Percentiles rank a stretch among this genome's conserved stretches.
Conservation (phyloP, 2,888 invertebrate genomes). For the Eilema caniola region DNA sequence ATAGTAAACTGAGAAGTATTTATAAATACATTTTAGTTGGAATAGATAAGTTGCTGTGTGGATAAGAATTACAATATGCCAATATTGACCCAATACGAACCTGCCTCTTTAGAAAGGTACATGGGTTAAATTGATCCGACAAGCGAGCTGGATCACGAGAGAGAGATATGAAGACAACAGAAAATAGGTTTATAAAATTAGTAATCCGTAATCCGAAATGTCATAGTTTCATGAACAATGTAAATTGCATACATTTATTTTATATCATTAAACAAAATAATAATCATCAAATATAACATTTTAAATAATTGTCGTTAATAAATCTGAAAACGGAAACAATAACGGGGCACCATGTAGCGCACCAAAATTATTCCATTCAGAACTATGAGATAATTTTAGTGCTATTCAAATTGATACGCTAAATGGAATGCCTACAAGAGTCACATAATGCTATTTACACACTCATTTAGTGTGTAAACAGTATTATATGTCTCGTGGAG, state of each 20-base stretch:
- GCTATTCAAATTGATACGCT: no score
- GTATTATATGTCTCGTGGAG: no score
- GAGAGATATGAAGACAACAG: not conserved
- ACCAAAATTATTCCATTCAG: no score
- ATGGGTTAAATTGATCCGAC: conserved; percentile 1
- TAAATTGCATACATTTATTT: not conserved
- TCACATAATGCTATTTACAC: no score
- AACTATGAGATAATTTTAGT: no score
- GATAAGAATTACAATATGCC: not conserved
- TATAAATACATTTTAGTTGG: not conserved
- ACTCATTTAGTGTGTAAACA: no score
- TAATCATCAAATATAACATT: not conserved
- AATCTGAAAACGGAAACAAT: no score
- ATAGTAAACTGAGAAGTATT: not conserved
- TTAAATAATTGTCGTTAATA: not conserved
- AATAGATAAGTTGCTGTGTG: conserved; percentile 1
- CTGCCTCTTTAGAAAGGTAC: not conserved
- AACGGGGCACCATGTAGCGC: no score
- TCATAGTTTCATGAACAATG: not conserved
- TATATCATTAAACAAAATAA: not conserved
- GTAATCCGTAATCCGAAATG: not conserved
- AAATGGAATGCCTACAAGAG: no score
- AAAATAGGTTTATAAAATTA: not conserved
- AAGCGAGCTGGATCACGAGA: not conserved
- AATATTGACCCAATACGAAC: not conserved